A percentile compares a stretch with the other conserved stretches of the same genome.
These are phyloP conservation scores for Bombyx mori DNA, from an alignment of 1,140 invertebrate species.

Conservation along the genomic window DNA sequence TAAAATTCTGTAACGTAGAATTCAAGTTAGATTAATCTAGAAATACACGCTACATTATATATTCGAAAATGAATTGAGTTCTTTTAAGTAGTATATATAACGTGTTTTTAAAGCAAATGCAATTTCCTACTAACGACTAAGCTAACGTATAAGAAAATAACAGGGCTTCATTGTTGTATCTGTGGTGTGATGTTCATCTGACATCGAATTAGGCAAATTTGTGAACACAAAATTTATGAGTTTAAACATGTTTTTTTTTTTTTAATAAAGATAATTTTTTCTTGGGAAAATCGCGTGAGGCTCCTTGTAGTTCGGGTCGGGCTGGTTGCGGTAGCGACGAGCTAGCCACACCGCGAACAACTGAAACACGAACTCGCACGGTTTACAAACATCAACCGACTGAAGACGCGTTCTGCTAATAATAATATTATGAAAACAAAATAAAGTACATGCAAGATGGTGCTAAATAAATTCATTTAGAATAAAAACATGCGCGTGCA, in stretches of 20 bases:
- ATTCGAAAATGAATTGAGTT: no score
- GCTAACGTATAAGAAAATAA: no score
- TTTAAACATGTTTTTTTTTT: background rate
- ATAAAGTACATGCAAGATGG: background rate
- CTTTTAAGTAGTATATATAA: no score
- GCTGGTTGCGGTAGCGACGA: constrained; percentile 81
- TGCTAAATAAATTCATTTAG: no score
- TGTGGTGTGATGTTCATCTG: no score
- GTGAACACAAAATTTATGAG: background rate
- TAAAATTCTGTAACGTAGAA: no score
- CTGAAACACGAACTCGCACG: constrained; percentile 57
- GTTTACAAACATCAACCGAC: background rate
- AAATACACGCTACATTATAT: no score
- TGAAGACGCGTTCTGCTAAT: background rate
- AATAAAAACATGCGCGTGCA: no score
- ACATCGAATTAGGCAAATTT: background rate
- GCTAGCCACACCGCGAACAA: constrained; percentile 83
- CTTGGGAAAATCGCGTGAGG: constrained; percentile 79
- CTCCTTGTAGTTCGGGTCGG: constrained; percentile 78
- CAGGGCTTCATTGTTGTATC: no score
- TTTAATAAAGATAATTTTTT: constrained; percentile 72
- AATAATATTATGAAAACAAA: background rate
- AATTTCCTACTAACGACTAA: no score
- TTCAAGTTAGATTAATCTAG: no score
- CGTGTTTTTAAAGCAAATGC: no score